Percentiles rank a stretch among this genome's conserved stretches.
Evolutionary conservation across 2,113 vertebrate genomes (phyloP).

Genomic region (Condylura cristata): DNA sequence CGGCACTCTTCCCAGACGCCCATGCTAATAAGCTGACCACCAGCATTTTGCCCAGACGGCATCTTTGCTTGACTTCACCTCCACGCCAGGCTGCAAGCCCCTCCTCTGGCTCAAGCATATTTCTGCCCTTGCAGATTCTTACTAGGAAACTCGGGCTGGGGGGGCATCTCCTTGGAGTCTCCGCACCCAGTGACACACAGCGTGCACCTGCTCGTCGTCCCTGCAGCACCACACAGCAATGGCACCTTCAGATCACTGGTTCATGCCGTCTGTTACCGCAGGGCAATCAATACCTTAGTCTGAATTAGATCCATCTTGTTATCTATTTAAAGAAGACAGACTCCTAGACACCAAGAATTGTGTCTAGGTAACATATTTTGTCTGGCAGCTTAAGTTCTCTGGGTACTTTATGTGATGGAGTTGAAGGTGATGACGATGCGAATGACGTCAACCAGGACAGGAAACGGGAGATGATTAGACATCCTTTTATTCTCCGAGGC

Average conservation of each 20-base stretch:
- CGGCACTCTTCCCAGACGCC: background rate
- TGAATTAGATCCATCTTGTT: background rate
- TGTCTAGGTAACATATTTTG: slow-evolving; percentile 24
- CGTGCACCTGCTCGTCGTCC: background rate
- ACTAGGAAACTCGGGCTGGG: no score
- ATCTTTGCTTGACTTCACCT: background rate
- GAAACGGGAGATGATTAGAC: slow-evolving; percentile 64
- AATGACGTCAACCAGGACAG: slow-evolving; percentile 62
- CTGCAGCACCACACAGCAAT: background rate
- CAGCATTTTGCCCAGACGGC: background rate
- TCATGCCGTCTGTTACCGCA: background rate
- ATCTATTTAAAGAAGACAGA: slow-evolving; percentile 52
- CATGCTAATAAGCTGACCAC: background rate
- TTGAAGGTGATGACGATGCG: slow-evolving; percentile 35
- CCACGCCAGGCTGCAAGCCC: fast-evolving
- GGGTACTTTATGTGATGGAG: slow-evolving; percentile 29
- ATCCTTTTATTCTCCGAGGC: slow-evolving; percentile 62
- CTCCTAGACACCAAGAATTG: background rate
- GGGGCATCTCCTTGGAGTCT: background rate
- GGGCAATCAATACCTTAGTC: slow-evolving; percentile 31
- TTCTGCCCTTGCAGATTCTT: background rate
- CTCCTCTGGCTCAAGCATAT: background rate
- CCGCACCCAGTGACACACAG: background rate
- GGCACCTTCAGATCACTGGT: background rate
- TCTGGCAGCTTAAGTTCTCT: slow-evolving; percentile 22